Conservation (phyloP, 2,888 invertebrate species). For the Anthoptus insignis region DNA sequence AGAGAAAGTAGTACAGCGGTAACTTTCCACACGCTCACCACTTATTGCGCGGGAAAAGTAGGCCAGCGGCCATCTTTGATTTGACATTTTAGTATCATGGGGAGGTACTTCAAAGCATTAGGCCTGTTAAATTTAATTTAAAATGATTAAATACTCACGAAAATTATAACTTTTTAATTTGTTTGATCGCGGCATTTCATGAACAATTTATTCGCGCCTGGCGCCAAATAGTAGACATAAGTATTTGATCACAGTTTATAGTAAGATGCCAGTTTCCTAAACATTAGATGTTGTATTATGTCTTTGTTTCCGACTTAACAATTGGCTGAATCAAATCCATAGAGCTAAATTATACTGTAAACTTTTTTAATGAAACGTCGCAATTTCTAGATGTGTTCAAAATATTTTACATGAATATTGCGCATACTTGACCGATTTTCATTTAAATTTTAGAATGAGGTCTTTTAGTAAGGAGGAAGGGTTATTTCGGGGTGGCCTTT, state of each 20-base stretch:
- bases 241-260: conserved; percentile 67
- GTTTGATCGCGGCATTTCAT: conserved; percentile 17
- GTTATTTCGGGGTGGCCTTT: conserved; percentile 82
- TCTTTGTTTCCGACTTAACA: conserved; percentile 45
- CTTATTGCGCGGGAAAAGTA: conserved; percentile 83
- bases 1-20: conserved; percentile 86
- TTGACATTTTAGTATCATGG: conserved; percentile 70
- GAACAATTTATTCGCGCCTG: conserved; percentile 48
- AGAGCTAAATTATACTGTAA: conserved; percentile 7
- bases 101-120: conserved; percentile 44
- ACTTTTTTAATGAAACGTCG: conserved; percentile 57
- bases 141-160: not conserved
- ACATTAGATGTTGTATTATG: conserved; percentile 62
- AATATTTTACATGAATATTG: conserved; percentile 61
- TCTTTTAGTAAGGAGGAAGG: conserved; percentile 68
- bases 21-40: conserved; percentile 83
- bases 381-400: conserved; percentile 66
- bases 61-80: conserved; percentile 81
- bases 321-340: conserved; percentile 31
- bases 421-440: conserved; percentile 82
- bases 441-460: conserved; percentile 61
- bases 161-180: conserved; percentile 21
- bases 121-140: conserved; percentile 24
- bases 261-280: conserved; percentile 65
- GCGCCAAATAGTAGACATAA: conserved; percentile 71